Conservation (phyloP, 2,113 vertebrate genomes). For the Dermatemys mawii region DNA sequence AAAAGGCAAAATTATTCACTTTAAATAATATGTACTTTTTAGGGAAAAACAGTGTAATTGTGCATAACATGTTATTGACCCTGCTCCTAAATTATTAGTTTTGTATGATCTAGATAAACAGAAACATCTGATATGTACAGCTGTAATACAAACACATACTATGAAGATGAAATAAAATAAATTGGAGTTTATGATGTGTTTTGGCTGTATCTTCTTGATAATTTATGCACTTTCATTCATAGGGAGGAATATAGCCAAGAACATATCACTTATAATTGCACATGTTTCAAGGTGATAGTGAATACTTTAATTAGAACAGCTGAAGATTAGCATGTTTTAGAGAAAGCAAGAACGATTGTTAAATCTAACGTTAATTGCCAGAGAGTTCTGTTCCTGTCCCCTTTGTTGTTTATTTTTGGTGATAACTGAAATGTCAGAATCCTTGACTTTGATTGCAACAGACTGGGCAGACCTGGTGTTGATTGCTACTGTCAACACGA, state of each 20-base stretch:
- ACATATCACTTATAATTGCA: not conserved
- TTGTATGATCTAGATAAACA: not conserved
- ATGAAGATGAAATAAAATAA: not conserved
- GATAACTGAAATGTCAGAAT: constrained; percentile 63
- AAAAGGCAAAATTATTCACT: not conserved
- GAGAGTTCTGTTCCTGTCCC: constrained; percentile 14
- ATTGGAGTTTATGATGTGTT: not conserved
- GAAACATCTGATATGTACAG: not conserved
- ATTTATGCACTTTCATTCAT: not conserved
- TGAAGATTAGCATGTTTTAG: constrained; percentile 51
- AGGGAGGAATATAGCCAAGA: not conserved
- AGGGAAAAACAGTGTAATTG: not conserved
- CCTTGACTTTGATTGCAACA: constrained; percentile 89
- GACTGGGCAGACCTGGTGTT: constrained; percentile 95
- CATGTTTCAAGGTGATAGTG: not conserved
- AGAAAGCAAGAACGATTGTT: constrained; percentile 48
- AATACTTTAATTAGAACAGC: constrained; percentile 41
- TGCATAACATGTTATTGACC: not conserved
- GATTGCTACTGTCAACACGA: constrained; percentile 97
- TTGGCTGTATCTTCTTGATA: not conserved
- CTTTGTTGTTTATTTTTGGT: not conserved
- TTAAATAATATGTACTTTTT: not conserved
- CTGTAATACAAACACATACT: not conserved
- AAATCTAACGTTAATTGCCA: constrained; percentile 57
- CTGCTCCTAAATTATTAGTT: not conserved